These are phyloP conservation scores for Tachysurus fulvidraco DNA, from an alignment of 2,113 vertebrate genomes.

Conservation along the genomic window DNA sequence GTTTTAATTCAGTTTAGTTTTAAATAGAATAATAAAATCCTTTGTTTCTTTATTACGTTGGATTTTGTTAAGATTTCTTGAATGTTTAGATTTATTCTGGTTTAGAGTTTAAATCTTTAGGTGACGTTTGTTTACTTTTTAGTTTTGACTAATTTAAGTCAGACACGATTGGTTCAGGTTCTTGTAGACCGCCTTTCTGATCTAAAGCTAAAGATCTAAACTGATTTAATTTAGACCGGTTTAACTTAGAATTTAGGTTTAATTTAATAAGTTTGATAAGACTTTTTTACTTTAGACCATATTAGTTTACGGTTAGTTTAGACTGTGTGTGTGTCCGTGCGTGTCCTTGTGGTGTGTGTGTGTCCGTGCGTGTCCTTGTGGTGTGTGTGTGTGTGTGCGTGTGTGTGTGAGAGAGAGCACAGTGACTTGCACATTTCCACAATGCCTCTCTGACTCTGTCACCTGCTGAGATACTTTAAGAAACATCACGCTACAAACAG, in stretches of 20 bases:
- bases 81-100: background rate
- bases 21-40: background rate
- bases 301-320: background rate
- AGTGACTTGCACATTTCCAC: constrained; percentile 48
- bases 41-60: background rate
- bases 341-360: background rate
- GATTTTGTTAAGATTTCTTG: background rate
- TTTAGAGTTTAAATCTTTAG: background rate
- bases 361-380: background rate
- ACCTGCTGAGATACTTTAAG: constrained; percentile 72
- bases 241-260: background rate
- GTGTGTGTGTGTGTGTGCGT: background rate
- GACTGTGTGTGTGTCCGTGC: background rate
- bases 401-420: background rate
- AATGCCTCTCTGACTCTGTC: constrained; percentile 55
- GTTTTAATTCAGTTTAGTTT: background rate
- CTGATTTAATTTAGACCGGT: background rate
- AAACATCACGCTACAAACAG: constrained; percentile 47
- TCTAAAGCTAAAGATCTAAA: background rate
- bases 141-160: background rate
- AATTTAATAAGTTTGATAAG: background rate
- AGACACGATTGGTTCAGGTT: background rate
- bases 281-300: background rate
- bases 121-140: background rate
- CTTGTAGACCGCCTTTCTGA: background rate